Conservation (phyloP, 2,888 invertebrate species). For the Morpho achilles region DNA sequence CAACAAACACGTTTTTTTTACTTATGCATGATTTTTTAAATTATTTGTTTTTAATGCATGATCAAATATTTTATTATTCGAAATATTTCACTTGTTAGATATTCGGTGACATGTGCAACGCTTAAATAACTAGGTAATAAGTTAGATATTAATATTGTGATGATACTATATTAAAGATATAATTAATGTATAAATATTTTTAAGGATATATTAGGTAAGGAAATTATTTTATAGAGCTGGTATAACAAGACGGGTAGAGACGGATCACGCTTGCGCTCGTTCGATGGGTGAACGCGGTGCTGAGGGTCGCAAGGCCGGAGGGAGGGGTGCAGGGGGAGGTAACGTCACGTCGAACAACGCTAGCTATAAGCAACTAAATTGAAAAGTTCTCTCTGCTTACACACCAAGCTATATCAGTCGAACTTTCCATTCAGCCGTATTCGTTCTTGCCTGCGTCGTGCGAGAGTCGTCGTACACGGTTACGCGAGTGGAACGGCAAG, state of each 20-base stretch:
- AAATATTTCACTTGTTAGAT: too few species aligned
- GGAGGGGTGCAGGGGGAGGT: slow-evolving; percentile 57
- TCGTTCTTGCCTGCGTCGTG: slow-evolving; percentile 68
- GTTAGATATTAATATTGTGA: too few species aligned
- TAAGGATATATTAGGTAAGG: too few species aligned
- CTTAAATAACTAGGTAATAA: too few species aligned
- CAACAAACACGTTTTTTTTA: too few species aligned
- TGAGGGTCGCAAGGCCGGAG: slow-evolving; percentile 72
- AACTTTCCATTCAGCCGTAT: slow-evolving; percentile 41
- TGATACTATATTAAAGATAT: too few species aligned
- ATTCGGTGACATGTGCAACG: too few species aligned
- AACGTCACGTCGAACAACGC: slow-evolving; percentile 76
- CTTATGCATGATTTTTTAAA: too few species aligned
- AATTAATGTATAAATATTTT: too few species aligned
- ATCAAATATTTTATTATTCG: too few species aligned
- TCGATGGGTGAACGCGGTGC: slow-evolving; percentile 52
- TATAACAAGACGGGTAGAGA: slow-evolving; percentile 62
- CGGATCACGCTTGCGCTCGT: slow-evolving; percentile 69
- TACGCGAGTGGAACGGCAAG: slow-evolving; percentile 68
- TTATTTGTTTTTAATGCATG: too few species aligned
- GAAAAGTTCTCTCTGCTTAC: slow-evolving; percentile 37
- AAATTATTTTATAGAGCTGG: slow-evolving; percentile 37
- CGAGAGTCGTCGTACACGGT: slow-evolving; percentile 72
- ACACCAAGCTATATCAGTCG: slow-evolving; percentile 22
- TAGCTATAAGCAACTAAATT: slow-evolving; percentile 57